Percentiles rank a stretch among this genome's conserved stretches.
Conservation (phyloP, 2,113 vertebrate species). For the Noctilio leporinus region DNA sequence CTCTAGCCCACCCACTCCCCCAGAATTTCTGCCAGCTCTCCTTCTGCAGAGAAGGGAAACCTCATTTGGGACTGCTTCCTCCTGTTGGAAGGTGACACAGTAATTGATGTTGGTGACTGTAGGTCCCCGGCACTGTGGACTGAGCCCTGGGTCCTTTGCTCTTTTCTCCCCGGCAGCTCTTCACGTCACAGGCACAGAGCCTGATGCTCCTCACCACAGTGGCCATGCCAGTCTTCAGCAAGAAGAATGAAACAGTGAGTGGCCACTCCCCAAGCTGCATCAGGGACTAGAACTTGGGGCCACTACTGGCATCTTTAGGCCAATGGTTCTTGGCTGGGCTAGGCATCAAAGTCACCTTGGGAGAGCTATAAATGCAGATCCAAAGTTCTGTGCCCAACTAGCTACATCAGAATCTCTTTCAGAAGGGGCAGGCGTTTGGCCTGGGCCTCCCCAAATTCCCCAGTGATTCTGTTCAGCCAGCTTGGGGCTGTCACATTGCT, state of each 20-base stretch:
- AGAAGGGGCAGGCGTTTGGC: neutral
- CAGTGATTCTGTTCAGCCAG: neutral
- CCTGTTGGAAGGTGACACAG: neutral
- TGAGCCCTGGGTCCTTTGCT: neutral
- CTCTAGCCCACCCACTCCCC: neutral
- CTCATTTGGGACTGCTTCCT: neutral
- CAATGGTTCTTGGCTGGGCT: neutral
- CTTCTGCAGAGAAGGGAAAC: neutral
- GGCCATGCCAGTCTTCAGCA: conserved; percentile 98
- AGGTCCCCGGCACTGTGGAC: neutral
- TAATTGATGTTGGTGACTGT: neutral
- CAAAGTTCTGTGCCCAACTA: neutral
- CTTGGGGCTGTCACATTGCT: neutral
- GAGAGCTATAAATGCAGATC: neutral
- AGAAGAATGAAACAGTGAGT: conserved; percentile 95
- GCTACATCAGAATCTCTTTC: neutral
- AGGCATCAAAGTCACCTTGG: no score
- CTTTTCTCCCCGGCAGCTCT: conserved; percentile 80
- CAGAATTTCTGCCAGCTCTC: neutral
- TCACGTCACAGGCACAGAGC: conserved; percentile 88
- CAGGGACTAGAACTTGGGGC: neutral
- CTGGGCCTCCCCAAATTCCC: accelerated
- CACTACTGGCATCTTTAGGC: neutral
- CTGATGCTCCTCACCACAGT: conserved; percentile 93
- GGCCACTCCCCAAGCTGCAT: accelerated